These are phyloP conservation scores for Apogon talboti DNA, from an alignment of 2,797 vertebrate species.

Conservation along the genomic window DNA sequence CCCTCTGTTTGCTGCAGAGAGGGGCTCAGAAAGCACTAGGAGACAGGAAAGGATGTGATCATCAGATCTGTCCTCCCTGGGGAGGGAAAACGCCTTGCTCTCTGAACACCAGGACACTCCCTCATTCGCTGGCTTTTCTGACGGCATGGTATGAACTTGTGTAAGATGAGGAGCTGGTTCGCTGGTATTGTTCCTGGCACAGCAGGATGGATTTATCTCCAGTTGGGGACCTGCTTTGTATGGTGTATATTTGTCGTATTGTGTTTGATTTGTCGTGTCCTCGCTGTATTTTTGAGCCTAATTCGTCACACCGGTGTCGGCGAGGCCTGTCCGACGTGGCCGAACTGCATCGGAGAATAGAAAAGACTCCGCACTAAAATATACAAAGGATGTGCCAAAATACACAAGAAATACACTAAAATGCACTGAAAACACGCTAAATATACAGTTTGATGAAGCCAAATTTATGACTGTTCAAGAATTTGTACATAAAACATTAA, in stretches of 20 bases:
- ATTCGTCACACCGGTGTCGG: constrained; percentile 32
- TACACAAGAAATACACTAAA: too few species aligned
- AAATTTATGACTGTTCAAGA: too few species aligned
- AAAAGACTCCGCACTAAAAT: constrained; percentile 48
- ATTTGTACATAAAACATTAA: too few species aligned
- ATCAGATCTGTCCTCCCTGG: constrained; percentile 70
- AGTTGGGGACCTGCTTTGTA: constrained; percentile 17
- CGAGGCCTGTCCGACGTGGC: constrained; percentile 48
- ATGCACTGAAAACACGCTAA: too few species aligned
- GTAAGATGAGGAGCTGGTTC: constrained; percentile 44
- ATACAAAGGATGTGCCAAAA: too few species aligned
- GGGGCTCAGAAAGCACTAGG: constrained; percentile 42
- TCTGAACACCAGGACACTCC: constrained; percentile 58
- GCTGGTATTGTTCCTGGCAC: constrained; percentile 22
- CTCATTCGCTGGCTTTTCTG: constrained; percentile 67
- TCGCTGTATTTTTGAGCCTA: constrained; percentile 36
- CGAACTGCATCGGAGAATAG: constrained; percentile 50
- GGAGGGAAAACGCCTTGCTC: constrained; percentile 68
- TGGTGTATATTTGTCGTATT: constrained; percentile 7
- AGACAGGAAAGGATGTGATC: constrained; percentile 74
- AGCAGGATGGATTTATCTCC: constrained; percentile 25
- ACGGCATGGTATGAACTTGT: constrained; percentile 40
- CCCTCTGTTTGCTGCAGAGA: constrained; percentile 34
- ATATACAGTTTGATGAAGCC: too few species aligned
- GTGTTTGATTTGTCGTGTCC: constrained; percentile 38